Conservation (phyloP, 2,888 invertebrate genomes). For the Smittia aterrima region DNA sequence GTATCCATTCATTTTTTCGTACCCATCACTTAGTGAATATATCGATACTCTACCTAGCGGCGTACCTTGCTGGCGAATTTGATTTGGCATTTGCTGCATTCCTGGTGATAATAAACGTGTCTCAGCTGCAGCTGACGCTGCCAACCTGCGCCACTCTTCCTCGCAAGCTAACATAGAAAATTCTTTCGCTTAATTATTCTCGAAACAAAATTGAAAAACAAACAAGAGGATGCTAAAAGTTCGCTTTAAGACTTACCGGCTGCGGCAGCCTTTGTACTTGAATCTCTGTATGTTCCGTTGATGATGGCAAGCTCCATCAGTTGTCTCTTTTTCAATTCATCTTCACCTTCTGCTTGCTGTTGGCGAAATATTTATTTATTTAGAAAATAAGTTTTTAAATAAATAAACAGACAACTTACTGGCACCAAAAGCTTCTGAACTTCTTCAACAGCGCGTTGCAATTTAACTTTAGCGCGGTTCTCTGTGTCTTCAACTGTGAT, state of each 20-base stretch:
- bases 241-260: constrained; percentile 62
- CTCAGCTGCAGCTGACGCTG: constrained; percentile 74
- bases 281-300: constrained; percentile 98
- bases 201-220: constrained; percentile 21
- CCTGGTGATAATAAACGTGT: constrained; percentile 67
- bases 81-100: constrained; percentile 62
- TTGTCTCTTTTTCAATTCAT: constrained; percentile 99
- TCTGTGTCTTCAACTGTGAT: constrained; percentile 98
- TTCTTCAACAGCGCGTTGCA: constrained; percentile 95
- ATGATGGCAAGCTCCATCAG: constrained; percentile 99
- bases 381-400: neutral
- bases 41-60: constrained; percentile 57
- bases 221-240: neutral
- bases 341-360: constrained; percentile 98
- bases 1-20: constrained; percentile 13
- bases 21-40: constrained; percentile 17
- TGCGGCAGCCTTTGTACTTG: constrained; percentile 82
- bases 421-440: constrained; percentile 96
- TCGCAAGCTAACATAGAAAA: constrained; percentile 63
- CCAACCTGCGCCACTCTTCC: constrained; percentile 81
- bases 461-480: constrained; percentile 92
- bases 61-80: constrained; percentile 63
- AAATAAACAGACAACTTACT: constrained; percentile 61
- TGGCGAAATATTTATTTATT: neutral
- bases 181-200: constrained; percentile 12